These are phyloP conservation scores for Mesembrinibis cayennensis DNA, from an alignment of 2,113 vertebrate species.

Conservation along the genomic window DNA sequence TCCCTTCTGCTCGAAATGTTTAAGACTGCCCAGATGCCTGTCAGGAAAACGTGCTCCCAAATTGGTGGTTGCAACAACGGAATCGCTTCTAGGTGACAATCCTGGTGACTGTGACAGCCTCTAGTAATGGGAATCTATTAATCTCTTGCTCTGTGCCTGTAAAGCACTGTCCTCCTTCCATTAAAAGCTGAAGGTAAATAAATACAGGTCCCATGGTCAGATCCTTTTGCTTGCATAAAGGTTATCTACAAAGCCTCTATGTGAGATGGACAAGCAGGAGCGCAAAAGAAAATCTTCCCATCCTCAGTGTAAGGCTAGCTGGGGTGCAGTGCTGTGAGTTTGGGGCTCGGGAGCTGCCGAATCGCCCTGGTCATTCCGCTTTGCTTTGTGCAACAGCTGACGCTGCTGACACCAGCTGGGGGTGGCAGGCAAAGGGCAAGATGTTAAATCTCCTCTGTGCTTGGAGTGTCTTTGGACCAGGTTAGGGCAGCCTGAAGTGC, in stretches of 20 bases:
- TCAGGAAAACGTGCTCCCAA: background rate
- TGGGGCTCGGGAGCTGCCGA: background rate
- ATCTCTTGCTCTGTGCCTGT: background rate
- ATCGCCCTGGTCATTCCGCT: rapidly evolving
- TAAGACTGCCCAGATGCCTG: background rate
- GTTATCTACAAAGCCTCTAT: background rate
- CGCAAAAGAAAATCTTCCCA: background rate
- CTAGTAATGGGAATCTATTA: background rate
- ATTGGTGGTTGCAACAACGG: background rate
- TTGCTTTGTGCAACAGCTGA: background rate
- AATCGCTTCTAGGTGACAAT: background rate
- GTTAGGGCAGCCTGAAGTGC: background rate
- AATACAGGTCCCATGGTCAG: background rate
- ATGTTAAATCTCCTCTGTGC: background rate
- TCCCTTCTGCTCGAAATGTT: background rate
- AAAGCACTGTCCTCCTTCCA: background rate
- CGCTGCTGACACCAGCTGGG: background rate
- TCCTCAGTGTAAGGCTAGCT: no score
- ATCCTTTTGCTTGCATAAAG: background rate
- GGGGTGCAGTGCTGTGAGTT: background rate
- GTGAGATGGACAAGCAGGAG: background rate
- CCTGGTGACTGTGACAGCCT: background rate
- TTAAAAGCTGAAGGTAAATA: slow-evolving; percentile 10
- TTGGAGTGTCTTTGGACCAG: background rate
- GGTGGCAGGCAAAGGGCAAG: background rate